Conservation (phyloP, 2,888 invertebrate genomes). For the Drosophila ustulata region DNA sequence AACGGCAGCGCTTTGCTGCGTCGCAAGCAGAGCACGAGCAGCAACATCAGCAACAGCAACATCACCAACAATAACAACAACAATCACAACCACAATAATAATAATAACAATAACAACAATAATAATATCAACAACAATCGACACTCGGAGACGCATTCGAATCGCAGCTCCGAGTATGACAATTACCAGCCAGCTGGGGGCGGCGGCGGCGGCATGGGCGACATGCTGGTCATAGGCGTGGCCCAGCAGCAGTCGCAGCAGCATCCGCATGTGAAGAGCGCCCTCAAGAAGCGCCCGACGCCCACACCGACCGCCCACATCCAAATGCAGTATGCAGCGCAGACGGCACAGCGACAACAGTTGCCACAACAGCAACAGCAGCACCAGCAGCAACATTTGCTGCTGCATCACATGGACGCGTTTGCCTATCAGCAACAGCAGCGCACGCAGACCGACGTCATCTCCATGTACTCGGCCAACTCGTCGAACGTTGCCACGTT, state of each 20-base stretch:
- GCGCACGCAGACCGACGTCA: slow-evolving; percentile 60
- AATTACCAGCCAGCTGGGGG: slow-evolving; percentile 73
- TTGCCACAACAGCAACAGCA: slow-evolving; percentile 32
- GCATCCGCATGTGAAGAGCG: slow-evolving; percentile 77
- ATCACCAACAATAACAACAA: slow-evolving; percentile 56
- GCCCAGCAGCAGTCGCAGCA: slow-evolving; percentile 70
- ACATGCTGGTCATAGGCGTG: slow-evolving; percentile 73
- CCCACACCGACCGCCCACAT: slow-evolving; percentile 55
- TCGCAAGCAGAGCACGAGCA: slow-evolving; percentile 74
- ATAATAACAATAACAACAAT: slow-evolving; percentile 45
- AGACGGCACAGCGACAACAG: slow-evolving; percentile 47
- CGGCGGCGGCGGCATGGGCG: slow-evolving; percentile 50
- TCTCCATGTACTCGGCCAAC: slow-evolving; percentile 80
- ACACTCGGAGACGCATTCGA: slow-evolving; percentile 79
- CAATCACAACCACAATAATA: neutral
- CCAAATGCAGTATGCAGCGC: slow-evolving; percentile 54
- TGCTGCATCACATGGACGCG: slow-evolving; percentile 44
- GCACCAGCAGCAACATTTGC: slow-evolving; percentile 25
- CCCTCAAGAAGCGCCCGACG: slow-evolving; percentile 78
- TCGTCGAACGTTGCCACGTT: slow-evolving; percentile 82
- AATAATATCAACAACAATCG: slow-evolving; percentile 71
- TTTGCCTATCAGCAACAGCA: slow-evolving; percentile 48
- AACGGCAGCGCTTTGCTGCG: slow-evolving; percentile 66
- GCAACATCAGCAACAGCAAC: slow-evolving; percentile 25
- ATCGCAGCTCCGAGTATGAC: slow-evolving; percentile 82